Conservation (phyloP, 2,888 invertebrate genomes). For the Stegophylla sp. region DNA sequence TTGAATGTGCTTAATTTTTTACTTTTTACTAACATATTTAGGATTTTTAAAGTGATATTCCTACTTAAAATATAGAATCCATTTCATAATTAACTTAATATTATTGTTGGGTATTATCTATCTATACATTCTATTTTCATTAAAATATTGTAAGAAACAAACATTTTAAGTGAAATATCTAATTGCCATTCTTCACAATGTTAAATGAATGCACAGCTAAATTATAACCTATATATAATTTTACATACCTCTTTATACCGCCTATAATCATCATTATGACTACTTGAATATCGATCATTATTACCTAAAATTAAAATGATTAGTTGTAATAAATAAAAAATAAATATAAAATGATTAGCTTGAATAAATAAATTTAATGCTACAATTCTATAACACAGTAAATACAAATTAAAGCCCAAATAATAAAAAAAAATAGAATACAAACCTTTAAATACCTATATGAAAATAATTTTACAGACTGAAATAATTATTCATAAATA, state of each 20-base stretch:
- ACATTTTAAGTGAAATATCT: constrained; percentile 21
- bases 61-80: no score
- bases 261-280: constrained; percentile 54
- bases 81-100: constrained; percentile 3
- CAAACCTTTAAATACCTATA: no score
- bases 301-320: constrained; percentile 42
- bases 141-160: constrained; percentile 24
- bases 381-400: no score
- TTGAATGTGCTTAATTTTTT: no score
- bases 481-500: no score
- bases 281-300: constrained; percentile 54
- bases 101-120: neutral
- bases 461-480: no score
- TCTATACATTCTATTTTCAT: neutral
- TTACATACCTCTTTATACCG: constrained; percentile 56
- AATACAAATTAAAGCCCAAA: no score
- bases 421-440: no score
- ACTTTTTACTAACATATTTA: neutral
- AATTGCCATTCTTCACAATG: neutral
- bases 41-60: constrained; percentile 1
- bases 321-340: no score
- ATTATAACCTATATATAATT: constrained; percentile 6
- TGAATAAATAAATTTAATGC: no score
- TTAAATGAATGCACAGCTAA: constrained; percentile 29
- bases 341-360: no score